Percentiles rank a stretch among this genome's conserved stretches.
Evolutionary conservation across 2,888 invertebrate species (phyloP).

Genomic region (Rapana venosa): DNA sequence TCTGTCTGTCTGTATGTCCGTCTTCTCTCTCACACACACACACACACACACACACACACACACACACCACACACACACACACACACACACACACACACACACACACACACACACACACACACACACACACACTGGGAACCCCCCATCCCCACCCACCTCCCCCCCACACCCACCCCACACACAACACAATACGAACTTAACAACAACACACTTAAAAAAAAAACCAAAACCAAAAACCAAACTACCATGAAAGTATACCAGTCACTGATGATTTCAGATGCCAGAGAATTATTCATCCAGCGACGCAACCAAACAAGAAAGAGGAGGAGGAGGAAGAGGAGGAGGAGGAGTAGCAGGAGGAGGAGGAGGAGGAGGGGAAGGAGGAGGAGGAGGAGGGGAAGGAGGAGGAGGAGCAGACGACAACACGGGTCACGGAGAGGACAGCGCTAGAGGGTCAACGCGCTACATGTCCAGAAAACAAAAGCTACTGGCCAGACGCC

Average conservation of each 20-base stretch:
- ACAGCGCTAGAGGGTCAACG: neutral
- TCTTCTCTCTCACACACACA: neutral
- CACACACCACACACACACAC: no score
- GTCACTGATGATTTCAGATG: neutral
- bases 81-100: neutral
- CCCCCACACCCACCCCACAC: no score
- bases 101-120: neutral
- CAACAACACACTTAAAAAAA: no score
- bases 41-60: no score
- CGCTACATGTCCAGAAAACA: neutral
- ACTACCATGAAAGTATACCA: neutral
- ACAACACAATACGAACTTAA: no score
- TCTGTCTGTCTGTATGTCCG: neutral
- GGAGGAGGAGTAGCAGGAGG: neutral
- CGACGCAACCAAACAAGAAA: no score
- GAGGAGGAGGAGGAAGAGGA: neutral
- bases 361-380: neutral
- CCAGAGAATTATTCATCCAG: neutral
- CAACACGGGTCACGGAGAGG: neutral
- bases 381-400: no score
- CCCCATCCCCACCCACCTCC: no score
- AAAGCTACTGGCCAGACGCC: neutral
- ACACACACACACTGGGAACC: neutral
- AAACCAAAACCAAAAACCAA: no score
- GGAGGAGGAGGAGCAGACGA: no score